A percentile compares a stretch with the other conserved stretches of the same genome.
phyloP scores from a whole-genome alignment of 2,113 vertebrate species.

The Chiloscyllium plagiosum region DNA sequence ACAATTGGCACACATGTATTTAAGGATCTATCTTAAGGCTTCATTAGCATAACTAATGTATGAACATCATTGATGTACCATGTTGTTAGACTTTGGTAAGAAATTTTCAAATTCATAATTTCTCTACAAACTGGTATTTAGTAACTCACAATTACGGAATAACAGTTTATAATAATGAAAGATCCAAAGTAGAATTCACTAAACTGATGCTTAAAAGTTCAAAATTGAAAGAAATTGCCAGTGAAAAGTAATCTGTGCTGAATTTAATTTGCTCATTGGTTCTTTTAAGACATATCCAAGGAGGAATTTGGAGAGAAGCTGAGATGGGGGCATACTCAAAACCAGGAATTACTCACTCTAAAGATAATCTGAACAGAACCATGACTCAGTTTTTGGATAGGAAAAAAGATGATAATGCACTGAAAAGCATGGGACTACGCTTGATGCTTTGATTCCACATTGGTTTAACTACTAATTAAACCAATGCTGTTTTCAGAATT shows the following conservation, averaged over 20 bases:
- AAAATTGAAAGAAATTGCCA: neutral
- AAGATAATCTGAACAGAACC: neutral
- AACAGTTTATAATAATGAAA: neutral
- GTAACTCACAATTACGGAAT: neutral
- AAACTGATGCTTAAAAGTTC: neutral
- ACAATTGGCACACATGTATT: neutral
- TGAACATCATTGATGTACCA: neutral
- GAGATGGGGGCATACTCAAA: neutral
- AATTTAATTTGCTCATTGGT: neutral
- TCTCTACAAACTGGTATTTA: neutral
- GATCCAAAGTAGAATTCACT: neutral
- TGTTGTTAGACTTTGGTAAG: neutral
- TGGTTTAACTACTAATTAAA: neutral
- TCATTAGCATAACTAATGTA: neutral
- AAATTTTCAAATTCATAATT: neutral
- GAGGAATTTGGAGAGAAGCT: neutral
- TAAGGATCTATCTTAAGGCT: constrained; percentile 25
- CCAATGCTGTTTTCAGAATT: neutral
- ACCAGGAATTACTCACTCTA: neutral
- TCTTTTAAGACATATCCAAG: neutral
- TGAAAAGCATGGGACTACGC: neutral
- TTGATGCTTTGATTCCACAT: neutral
- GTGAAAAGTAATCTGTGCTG: neutral
- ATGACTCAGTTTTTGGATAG: neutral
- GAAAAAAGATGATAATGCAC: neutral